Percentiles rank a stretch among this genome's conserved stretches.
Conservation (phyloP, 1,140 invertebrate species). For the Streblospio benedicti region DNA sequence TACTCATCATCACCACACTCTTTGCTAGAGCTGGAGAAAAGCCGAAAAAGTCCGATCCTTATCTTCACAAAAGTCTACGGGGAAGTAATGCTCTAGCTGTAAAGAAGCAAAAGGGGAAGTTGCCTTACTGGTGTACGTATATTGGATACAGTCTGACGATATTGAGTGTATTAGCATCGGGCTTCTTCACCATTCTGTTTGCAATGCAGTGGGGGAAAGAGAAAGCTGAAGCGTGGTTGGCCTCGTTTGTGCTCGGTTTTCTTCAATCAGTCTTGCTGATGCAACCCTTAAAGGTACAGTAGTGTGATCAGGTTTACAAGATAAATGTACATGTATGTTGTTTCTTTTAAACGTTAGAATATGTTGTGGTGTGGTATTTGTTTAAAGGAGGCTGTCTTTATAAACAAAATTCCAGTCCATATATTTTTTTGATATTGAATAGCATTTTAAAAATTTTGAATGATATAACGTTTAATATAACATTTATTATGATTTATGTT, state of each 20-base stretch:
- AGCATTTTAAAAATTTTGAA: too few relatives aligned
- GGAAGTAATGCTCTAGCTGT: neutral
- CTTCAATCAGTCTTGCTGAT: conserved; percentile 27
- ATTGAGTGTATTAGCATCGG: conserved; percentile 18
- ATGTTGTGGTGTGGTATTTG: too few relatives aligned
- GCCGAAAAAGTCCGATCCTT: neutral
- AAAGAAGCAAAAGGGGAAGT: neutral
- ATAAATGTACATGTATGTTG: too few relatives aligned
- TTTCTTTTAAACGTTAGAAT: too few relatives aligned
- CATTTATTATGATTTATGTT: too few relatives aligned
- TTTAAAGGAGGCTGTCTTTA: too few relatives aligned
- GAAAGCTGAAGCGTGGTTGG: conserved; percentile 32
- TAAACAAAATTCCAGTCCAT: too few relatives aligned
- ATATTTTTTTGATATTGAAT: too few relatives aligned
- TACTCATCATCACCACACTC: conserved; percentile 2
- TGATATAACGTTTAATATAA: too few relatives aligned
- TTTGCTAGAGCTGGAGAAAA: neutral
- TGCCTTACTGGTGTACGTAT: conserved; percentile 24
- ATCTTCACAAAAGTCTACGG: neutral
- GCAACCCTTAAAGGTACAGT: conserved; percentile 35
- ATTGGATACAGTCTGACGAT: conserved; percentile 26
- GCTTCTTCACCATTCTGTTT: conserved; percentile 31
- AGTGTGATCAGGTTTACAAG: too few relatives aligned
- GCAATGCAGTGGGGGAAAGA: conserved; percentile 33
- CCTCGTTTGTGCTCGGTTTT: conserved; percentile 31